Conservation (phyloP, 2,113 vertebrate species). For the Naja naja region DNA sequence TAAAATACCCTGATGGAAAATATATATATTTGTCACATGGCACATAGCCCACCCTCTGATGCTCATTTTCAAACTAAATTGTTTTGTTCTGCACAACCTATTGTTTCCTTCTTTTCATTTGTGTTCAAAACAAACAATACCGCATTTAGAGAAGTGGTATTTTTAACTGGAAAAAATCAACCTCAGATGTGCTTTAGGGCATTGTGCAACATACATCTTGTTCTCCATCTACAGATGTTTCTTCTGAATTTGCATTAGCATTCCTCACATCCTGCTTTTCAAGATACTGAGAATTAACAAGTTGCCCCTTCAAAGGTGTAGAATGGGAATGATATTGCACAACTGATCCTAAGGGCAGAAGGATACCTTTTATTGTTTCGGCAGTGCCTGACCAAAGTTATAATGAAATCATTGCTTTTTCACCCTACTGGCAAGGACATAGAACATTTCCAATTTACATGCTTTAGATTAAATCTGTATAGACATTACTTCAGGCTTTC, state of each 20-base stretch:
- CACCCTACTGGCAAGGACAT: background rate
- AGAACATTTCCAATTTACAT: background rate
- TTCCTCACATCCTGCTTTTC: slow-evolving; percentile 12
- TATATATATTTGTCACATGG: slow-evolving; percentile 50
- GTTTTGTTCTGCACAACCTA: slow-evolving; percentile 55
- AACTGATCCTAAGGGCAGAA: background rate
- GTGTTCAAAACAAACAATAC: slow-evolving; percentile 61
- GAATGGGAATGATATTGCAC: background rate
- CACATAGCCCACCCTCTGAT: slow-evolving; percentile 48
- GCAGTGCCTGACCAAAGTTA: background rate
- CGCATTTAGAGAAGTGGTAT: slow-evolving; percentile 50
- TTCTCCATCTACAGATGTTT: slow-evolving; percentile 52
- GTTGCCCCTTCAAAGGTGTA: slow-evolving; percentile 25
- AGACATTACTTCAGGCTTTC: background rate
- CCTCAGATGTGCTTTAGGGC: slow-evolving; percentile 38
- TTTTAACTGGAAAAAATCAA: slow-evolving; percentile 58
- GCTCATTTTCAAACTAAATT: slow-evolving; percentile 60
- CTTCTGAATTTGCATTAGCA: slow-evolving; percentile 37
- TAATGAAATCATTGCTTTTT: background rate
- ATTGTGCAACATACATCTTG: slow-evolving; percentile 37
- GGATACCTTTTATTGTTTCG: background rate
- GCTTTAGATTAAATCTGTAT: background rate
- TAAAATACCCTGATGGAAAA: slow-evolving; percentile 54
- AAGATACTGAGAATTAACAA: slow-evolving; percentile 41
- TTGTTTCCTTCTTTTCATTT: slow-evolving; percentile 61